Conservation (phyloP, 2,113 vertebrate species). For the Syngnathus floridae region DNA sequence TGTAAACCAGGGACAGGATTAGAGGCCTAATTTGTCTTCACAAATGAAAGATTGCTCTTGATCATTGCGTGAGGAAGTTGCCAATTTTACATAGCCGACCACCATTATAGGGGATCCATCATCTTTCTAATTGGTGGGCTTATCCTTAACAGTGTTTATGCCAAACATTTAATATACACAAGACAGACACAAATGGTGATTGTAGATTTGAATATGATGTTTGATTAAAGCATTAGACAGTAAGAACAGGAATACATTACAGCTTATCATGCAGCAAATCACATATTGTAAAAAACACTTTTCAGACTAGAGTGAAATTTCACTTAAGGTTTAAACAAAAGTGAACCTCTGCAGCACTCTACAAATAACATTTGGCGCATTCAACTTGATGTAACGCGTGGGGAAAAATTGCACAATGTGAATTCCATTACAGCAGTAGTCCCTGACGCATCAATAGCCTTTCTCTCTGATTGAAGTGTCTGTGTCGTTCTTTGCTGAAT, state of each 20-base stretch:
- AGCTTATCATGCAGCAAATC: neutral
- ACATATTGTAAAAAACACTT: neutral
- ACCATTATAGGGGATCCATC: neutral
- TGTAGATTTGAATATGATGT: neutral
- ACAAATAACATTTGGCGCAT: neutral
- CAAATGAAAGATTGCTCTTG: neutral
- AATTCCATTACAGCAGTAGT: constrained; percentile 9
- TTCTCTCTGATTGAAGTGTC: neutral
- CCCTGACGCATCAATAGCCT: constrained; percentile 8
- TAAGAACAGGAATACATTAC: neutral
- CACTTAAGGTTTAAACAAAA: neutral
- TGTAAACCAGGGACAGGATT: neutral
- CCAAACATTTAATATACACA: neutral
- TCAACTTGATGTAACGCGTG: neutral
- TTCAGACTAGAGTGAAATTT: neutral
- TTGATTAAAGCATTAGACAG: neutral
- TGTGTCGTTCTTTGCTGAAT: constrained; percentile 14
- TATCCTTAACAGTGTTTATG: neutral
- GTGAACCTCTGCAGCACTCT: neutral
- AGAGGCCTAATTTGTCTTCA: neutral
- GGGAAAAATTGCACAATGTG: constrained; percentile 3
- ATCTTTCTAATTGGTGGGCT: neutral
- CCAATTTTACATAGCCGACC: neutral
- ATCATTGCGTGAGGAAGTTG: neutral
- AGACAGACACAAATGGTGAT: neutral